Evolutionary conservation across 2,113 vertebrate species (phyloP), one percentile per base, ranked within the genome.

Genomic region (Centropus bengalensis): DNA sequence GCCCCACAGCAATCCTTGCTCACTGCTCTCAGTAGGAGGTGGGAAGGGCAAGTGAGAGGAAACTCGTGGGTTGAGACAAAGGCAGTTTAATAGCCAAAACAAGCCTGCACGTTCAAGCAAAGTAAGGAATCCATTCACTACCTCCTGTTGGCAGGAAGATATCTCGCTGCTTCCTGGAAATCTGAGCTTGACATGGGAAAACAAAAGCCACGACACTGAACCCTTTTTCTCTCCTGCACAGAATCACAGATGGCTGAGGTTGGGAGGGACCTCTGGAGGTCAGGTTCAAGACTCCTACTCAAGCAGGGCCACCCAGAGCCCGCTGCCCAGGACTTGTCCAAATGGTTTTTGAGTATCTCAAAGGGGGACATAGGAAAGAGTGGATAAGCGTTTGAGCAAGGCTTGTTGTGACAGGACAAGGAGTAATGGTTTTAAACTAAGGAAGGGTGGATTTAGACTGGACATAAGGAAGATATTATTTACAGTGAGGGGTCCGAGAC

Each of bases 141-240:
- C 30, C 59, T 59, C 69, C 54, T 14, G 12, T 47, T 0, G 0
- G 22, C 30, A 59, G n/a, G 54, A 47, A 69, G 23, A 9, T 60
- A 54, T 4, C 17, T 30, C 42, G 54, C 33, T 12, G 20, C 42
- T 74, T 32, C 55, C 33, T 76, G 79, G 21, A 70, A 55, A 51
- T 32, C 33, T 79, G 67, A 75, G 33, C 56, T 51, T 91, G 70
- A 45, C 51, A 40, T 66, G 45, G 56, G 51, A 68, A 62, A 51
- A 36, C 66, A 58, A 52, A 82, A 0, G 0, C 32, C 1, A 0
- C 7, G 74, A 77, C 9, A 11, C 51, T 86, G 56, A 89, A 45
- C 4, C 5, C 51, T 56, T 60, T 76, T 40, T 91, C 30, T 56
- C 54, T 56, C 51, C 69, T 59, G 44, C 45, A 81, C 33, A 44